Evolutionary conservation across 2,797 vertebrate species (phyloP).

Genomic region (Spinus olivaceus): DNA sequence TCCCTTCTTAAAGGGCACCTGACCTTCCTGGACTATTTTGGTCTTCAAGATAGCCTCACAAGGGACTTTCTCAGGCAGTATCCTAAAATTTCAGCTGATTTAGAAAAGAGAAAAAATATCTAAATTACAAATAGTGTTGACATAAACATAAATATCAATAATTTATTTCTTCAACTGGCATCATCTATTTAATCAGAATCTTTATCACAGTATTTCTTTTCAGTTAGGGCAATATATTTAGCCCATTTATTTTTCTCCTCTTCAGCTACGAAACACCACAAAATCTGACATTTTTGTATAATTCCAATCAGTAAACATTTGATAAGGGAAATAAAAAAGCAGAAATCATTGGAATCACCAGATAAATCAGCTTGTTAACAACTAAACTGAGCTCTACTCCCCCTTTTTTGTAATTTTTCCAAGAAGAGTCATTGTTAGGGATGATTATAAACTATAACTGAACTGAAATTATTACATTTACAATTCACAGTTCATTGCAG

Average conservation of each 20-base stretch:
- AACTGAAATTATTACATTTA: background rate
- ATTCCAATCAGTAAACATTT: background rate
- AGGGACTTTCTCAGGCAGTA: background rate
- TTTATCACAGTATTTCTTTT: background rate
- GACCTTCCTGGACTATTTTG: background rate
- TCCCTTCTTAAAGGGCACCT: background rate
- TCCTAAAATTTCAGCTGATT: background rate
- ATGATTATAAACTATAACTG: background rate
- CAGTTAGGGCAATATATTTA: background rate
- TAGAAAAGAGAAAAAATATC: background rate
- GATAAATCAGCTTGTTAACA: background rate
- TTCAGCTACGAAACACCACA: background rate
- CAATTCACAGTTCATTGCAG: background rate
- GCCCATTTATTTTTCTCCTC: background rate
- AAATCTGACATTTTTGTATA: background rate
- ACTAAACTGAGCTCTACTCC: background rate
- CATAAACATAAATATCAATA: background rate
- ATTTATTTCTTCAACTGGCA: background rate
- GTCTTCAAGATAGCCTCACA: background rate
- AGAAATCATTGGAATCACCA: background rate
- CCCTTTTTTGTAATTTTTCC: background rate
- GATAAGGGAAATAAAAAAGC: background rate
- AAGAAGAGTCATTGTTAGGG: background rate
- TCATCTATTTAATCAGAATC: background rate
- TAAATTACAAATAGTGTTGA: background rate